phyloP scores from a whole-genome alignment of 1,140 invertebrate genomes.

The Pseudomyrmex concolor region DNA sequence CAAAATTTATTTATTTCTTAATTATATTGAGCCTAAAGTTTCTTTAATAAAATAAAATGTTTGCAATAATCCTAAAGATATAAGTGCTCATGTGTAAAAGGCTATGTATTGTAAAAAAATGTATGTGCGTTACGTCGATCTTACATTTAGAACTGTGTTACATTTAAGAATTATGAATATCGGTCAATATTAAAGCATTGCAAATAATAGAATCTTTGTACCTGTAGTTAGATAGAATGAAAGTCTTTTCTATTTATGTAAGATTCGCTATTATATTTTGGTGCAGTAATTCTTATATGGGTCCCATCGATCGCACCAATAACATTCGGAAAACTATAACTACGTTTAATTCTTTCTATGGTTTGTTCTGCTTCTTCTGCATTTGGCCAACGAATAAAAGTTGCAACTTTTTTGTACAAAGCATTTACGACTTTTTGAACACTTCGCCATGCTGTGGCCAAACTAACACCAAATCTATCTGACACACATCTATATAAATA shows the following conservation, averaged over 20 bases:
- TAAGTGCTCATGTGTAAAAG: neutral
- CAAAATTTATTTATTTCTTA: no score
- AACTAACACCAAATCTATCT: neutral
- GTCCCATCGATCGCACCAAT: neutral
- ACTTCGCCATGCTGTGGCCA: neutral
- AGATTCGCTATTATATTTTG: neutral
- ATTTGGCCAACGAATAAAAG: neutral
- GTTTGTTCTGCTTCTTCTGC: constrained; percentile 2
- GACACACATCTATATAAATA: neutral
- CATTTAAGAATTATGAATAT: no score
- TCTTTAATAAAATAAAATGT: neutral
- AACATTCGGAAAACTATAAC: neutral
- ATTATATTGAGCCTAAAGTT: no score
- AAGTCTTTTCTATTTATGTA: neutral
- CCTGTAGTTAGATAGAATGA: neutral
- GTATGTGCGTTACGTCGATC: no score
- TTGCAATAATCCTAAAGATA: neutral
- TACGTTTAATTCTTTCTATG: neutral
- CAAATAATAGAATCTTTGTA: neutral
- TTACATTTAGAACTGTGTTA: no score
- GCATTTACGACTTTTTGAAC: neutral
- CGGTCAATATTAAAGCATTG: no score
- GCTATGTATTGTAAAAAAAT: no score
- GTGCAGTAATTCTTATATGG: constrained; percentile 1
- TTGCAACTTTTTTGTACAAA: neutral